Conservation (phyloP, 2,113 vertebrate genomes). For the Ploceus nigricollis region DNA sequence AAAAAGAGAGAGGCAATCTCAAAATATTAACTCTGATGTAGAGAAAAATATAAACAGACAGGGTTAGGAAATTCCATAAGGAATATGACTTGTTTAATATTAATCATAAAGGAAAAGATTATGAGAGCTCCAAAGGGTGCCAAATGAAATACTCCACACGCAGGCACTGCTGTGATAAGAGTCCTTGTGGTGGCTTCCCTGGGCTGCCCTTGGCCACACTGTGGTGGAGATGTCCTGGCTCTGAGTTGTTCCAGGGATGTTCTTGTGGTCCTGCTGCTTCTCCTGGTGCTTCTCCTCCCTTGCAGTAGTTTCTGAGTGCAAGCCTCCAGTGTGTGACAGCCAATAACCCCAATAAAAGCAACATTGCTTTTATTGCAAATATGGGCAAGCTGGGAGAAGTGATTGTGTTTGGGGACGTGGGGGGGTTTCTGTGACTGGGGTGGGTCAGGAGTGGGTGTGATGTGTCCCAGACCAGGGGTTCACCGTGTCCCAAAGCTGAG, state of each 20-base stretch:
- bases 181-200: background rate
- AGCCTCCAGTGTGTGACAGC: background rate
- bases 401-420: background rate
- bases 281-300: background rate
- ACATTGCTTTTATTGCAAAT: background rate
- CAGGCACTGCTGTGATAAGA: background rate
- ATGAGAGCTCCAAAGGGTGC: background rate
- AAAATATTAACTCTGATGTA: conserved; percentile 52
- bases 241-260: background rate
- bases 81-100: conserved; percentile 56
- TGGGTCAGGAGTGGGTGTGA: background rate
- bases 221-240: background rate
- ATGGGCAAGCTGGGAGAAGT: background rate
- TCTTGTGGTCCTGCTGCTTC: background rate
- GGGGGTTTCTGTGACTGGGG: background rate
- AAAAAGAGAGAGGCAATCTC: background rate
- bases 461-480: background rate
- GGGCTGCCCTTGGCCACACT: background rate
- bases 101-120: conserved; percentile 64
- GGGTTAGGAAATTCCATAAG: conserved; percentile 49
- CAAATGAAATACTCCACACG: background rate
- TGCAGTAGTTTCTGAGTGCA: background rate
- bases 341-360: too few species aligned
- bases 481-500: background rate
- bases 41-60: conserved; percentile 56